Evolutionary conservation across 2,888 invertebrate genomes (phyloP).

Genomic region (Lasioglossum lativentre): DNA sequence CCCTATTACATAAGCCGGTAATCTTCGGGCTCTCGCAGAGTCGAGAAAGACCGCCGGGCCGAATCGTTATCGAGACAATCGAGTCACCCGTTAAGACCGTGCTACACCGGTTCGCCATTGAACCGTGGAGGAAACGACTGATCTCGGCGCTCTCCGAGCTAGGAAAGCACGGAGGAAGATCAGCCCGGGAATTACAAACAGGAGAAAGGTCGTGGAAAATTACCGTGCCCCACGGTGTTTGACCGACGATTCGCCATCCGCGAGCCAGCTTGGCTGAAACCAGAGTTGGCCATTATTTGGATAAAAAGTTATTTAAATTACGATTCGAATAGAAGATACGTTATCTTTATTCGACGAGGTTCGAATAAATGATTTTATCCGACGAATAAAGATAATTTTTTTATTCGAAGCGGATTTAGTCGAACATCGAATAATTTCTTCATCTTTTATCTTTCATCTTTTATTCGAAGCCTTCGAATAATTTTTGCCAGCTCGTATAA

Average conservation of each 20-base stretch:
- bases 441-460: no score
- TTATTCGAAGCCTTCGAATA: no score
- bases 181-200: neutral
- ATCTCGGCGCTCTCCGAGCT: neutral
- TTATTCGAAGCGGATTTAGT: no score
- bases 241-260: neutral
- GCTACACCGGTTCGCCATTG: neutral
- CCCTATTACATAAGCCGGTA: slow-evolving; percentile 36
- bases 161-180: neutral
- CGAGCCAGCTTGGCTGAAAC: neutral
- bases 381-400: no score
- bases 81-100: neutral
- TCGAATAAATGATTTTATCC: no score
- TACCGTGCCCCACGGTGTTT: neutral
- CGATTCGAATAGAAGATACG: no score
- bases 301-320: no score
- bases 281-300: no score
- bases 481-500: no score
- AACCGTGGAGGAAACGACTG: neutral
- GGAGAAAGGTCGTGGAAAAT: slow-evolving; percentile 4
- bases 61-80: slow-evolving; percentile 17
- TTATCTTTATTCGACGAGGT: no score
- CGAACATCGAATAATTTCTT: no score
- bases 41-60: neutral
- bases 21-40: slow-evolving; percentile 18